A percentile compares a stretch with the other conserved stretches of the same genome.
phyloP scores from a whole-genome alignment of 2,888 invertebrate genomes.

The Cecidostiba fungosa region DNA sequence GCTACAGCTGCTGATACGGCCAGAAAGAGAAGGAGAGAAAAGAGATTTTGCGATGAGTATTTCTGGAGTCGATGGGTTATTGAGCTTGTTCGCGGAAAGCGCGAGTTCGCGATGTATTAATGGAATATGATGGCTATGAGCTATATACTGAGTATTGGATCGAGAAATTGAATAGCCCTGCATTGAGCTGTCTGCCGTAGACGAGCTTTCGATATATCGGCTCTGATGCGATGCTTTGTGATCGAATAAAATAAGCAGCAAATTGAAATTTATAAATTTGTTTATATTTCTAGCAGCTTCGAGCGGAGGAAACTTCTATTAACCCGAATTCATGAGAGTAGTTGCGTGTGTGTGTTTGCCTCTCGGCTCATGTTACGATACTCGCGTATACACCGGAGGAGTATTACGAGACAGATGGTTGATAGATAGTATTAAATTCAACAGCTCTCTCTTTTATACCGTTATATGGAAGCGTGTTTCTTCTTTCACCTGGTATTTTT shows the following conservation, averaged over 20 bases:
- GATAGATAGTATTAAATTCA: constrained; percentile 45
- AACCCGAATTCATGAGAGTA: not conserved
- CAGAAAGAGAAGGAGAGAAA: not conserved
- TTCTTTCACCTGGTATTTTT: not conserved
- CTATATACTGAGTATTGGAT: not conserved
- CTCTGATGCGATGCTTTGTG: no score
- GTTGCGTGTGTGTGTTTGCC: not conserved
- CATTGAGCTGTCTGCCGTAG: no score
- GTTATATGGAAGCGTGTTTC: not conserved
- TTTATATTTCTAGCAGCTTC: no score
- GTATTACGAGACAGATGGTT: constrained; percentile 31
- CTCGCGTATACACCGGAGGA: constrained; percentile 5
- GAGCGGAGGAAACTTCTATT: not conserved
- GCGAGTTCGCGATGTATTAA: not conserved
- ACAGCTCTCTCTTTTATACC: not conserved
- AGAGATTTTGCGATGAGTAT: constrained; percentile 1
- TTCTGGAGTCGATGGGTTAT: constrained; percentile 1
- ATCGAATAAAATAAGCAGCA: no score
- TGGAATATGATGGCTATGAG: not conserved
- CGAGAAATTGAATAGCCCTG: not conserved
- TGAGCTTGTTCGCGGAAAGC: not conserved
- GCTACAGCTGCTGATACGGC: constrained; percentile 5
- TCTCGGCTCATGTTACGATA: constrained; percentile 18
- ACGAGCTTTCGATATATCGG: no score
- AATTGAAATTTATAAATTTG: no score